Conservation (phyloP, 2,888 invertebrate genomes). For the Sycophila texana region DNA sequence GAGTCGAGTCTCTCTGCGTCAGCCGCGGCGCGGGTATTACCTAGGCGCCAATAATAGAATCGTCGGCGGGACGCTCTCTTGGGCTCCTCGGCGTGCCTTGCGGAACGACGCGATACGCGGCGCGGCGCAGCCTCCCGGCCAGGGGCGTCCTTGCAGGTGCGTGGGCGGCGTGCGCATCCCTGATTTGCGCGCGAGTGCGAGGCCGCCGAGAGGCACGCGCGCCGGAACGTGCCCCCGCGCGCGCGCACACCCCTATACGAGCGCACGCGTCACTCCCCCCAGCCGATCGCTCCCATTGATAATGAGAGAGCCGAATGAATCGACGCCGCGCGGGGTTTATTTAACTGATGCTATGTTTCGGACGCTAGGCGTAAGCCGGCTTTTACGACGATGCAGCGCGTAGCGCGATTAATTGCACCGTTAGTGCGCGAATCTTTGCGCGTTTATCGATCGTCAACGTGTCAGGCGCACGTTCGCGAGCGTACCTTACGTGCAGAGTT, state of each 20-base stretch:
- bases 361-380: background rate
- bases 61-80: conserved; percentile 5
- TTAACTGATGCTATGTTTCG: too few relatives aligned
- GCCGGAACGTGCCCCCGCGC: background rate
- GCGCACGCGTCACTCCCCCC: too few relatives aligned
- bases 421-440: background rate
- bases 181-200: background rate
- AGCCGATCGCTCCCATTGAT: too few relatives aligned
- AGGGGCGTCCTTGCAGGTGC: conserved; percentile 2
- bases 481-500: too few relatives aligned
- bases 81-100: background rate
- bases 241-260: background rate
- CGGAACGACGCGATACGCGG: conserved; percentile 4
- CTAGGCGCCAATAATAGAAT: conserved; percentile 43
- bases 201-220: too few relatives aligned
- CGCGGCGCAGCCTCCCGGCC: background rate
- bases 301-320: too few relatives aligned
- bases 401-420: background rate
- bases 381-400: too few relatives aligned
- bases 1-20: conserved; percentile 14
- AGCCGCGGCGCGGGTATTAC: conserved; percentile 13
- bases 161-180: background rate
- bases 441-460: too few relatives aligned
- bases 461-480: too few relatives aligned
- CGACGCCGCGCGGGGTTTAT: too few relatives aligned